Evolutionary conservation across 1,140 invertebrate species (phyloP), one percentile per base, ranked within the genome.

Genomic region (Bombyx mandarina): DNA sequence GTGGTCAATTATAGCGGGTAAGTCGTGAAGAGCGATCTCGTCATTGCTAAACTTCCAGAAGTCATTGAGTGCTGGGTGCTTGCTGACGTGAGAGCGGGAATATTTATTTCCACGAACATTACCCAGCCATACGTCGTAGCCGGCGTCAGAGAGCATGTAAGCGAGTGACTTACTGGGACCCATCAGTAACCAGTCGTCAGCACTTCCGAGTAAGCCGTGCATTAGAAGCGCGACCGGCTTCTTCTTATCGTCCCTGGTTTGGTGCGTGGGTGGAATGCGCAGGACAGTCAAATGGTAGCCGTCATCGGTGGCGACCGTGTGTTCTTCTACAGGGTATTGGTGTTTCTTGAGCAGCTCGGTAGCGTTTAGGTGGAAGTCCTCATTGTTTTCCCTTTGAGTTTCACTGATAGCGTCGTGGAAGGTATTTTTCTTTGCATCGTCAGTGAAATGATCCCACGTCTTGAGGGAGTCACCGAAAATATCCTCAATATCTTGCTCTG

Each of bases 71-170:
- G 81, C 66, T 35, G 74, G 89, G 57, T 70, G 82, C 51, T 90
- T 86, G 60, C 66, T 88, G 12, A 76, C 79, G 69, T 94, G 93
- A 47, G 79, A 83, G 57, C 85, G 89, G 0, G 92, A 93, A 67
- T 94, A 94, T 6, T 88, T 89, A 70, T 93, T 94, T 7, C 94
- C 93, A 46, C 94, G 88, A 6, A 89, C 89, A 75, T 95, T 95
- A n/a, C 90, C 91, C 65, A 95, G 76, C 93, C 93, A 95, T 7
- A 95, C 93, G 62, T 95, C 94, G 58, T 90, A 95, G 26, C 92
- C 92, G 47, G 86, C 80, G 62, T 94, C 82, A 43, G 75, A 60
- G 42, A 87, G 71, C 46, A 79, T 52, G 61, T 79, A 85, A 0
- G 88, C 93, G 89, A 79, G 69, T 56, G 86, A 88, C 51, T 89